Evolutionary conservation across 2,888 invertebrate species (phyloP).

Genomic region (Eupithecia pulchellata): DNA sequence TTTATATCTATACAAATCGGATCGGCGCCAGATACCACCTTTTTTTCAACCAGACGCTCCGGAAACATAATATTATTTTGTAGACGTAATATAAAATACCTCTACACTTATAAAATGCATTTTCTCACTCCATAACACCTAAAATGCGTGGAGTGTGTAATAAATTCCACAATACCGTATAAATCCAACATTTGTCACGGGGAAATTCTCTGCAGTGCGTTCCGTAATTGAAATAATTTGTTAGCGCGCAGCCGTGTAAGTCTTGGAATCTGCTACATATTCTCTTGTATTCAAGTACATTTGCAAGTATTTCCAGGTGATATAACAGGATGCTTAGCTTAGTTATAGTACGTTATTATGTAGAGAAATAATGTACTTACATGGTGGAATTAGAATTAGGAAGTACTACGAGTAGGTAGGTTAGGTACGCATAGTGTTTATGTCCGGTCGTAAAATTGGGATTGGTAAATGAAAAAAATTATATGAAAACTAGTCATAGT

Average conservation of each 20-base stretch:
- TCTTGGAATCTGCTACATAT: constrained; percentile 35
- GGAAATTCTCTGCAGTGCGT: constrained; percentile 38
- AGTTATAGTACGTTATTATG: background rate
- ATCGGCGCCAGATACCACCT: too few relatives aligned
- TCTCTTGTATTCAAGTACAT: constrained; percentile 24
- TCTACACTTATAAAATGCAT: background rate
- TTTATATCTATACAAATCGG: too few relatives aligned
- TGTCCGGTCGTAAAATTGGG: too few relatives aligned
- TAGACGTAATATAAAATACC: background rate
- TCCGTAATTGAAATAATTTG: constrained; percentile 46
- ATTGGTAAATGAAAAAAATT: too few relatives aligned
- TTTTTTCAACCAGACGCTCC: too few relatives aligned
- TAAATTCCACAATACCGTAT: constrained; percentile 21
- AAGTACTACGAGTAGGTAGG: too few relatives aligned
- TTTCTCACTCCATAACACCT: constrained; percentile 13
- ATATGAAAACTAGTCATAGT: too few relatives aligned
- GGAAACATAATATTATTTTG: too few relatives aligned
- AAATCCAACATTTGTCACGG: constrained; percentile 38
- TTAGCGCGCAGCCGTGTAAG: constrained; percentile 36
- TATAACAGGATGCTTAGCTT: constrained; percentile 11
- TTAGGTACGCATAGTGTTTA: too few relatives aligned
- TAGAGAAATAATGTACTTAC: background rate
- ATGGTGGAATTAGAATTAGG: too few relatives aligned
- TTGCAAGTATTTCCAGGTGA: constrained; percentile 25
- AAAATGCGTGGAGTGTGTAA: constrained; percentile 17